A percentile compares a stretch with the other conserved stretches of the same genome.
Conservation (phyloP, 2,113 vertebrate genomes). For the Gasterosteus aculeatus region DNA sequence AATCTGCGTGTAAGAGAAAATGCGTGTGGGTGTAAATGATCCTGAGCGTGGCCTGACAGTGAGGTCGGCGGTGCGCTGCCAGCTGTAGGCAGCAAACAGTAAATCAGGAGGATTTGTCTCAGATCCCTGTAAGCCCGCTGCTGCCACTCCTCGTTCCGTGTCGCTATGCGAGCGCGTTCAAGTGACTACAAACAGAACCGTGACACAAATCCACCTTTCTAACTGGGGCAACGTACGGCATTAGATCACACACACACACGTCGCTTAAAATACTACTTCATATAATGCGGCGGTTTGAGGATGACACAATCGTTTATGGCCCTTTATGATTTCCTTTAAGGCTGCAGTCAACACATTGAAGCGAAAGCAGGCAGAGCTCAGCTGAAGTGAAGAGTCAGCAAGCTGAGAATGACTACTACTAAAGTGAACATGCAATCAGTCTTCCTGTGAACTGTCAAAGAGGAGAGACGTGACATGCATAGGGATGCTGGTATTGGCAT, state of each 20-base stretch:
- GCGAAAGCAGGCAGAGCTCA: constrained; percentile 32
- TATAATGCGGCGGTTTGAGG: constrained; percentile 28
- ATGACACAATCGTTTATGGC: constrained; percentile 41
- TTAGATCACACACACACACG: constrained; percentile 34
- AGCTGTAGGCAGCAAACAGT: constrained; percentile 56
- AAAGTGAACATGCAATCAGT: constrained; percentile 39
- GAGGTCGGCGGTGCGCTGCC: constrained; percentile 34
- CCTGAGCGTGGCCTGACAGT: constrained; percentile 16
- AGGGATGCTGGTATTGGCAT: constrained; percentile 12
- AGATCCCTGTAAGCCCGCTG: constrained; percentile 44
- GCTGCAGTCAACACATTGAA: constrained; percentile 48
- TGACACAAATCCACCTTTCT: constrained; percentile 9
- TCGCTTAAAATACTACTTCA: constrained; percentile 20
- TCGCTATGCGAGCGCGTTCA: not conserved
- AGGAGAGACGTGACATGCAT: constrained; percentile 10
- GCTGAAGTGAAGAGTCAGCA: constrained; percentile 48
- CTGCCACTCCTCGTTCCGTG: constrained; percentile 36
- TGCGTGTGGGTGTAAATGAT: not conserved
- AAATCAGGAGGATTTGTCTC: constrained; percentile 60
- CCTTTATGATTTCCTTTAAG: constrained; percentile 39
- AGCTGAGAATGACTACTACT: constrained; percentile 16
- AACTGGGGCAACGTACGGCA: constrained; percentile 21
- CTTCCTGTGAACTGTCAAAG: constrained; percentile 28
- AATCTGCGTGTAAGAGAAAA: not conserved
- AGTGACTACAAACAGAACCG: constrained; percentile 12